Evolutionary conservation across 92 coral and sea anemone genomes (phyloP), one percentile per base, ranked within the genome.

Genomic region (Epizoanthus scotinus): DNA sequence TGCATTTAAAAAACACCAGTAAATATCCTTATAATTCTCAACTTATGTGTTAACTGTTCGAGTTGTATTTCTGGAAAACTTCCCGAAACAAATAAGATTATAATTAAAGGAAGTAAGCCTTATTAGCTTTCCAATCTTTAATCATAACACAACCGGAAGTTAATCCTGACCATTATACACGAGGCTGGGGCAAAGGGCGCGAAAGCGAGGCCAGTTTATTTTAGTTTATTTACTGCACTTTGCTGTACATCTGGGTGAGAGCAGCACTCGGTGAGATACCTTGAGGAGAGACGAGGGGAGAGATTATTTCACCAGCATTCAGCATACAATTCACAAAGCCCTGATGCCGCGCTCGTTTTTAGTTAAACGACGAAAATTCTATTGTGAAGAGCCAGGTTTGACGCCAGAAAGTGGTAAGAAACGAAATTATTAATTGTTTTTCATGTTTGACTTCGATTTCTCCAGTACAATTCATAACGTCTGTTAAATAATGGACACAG

Each of bases 341-440:
- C 56, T 40, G 65, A 91, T 91, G 95, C 95, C 95, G 26, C 90
- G 95, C 44, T 91, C 95, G 26, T 91, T 91, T 56, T 87, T 91
- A 81, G 92, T 91, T 56, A 91, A 91, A 63, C 85, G 95, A 70
- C 72, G 89, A 52, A 91, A 74, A 57, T 67, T 75, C 5, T 75
- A 52, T 58, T 22, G 80, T 29, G 80, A 74, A 58, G 66, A 36
- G 55, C 19, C 54, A 6, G 57, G 22, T 0, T 27, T 38, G 44
- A 20, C 69, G 8, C 36, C 55, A 75, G 81, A 75, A 21, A 19
- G 19, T 22, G 81, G 81, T 75, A 75, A 24, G 81, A 31, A n/a
- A 58, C n/a, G 68, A 34, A 58, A 1, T 74, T 18, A 58, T 34
- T 73, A 54, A 56, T 38, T 59, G 68, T 59, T 34, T 34, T 59